These are phyloP conservation scores for Amazona vittata DNA, from an alignment of 2,113 vertebrate genomes.

Conservation along the genomic window DNA sequence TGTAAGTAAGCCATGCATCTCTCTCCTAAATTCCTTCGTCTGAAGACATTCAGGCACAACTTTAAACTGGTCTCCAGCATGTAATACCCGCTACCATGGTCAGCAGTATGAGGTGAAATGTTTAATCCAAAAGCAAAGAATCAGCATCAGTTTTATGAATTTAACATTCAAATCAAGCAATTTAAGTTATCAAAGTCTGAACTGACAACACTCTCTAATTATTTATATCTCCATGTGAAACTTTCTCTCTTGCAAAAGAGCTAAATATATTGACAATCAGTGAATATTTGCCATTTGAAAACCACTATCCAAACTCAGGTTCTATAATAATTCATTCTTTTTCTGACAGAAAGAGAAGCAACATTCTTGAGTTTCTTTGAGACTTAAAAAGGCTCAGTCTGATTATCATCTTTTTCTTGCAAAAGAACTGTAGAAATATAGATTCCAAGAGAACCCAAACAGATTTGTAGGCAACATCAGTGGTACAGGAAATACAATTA, in stretches of 20 bases:
- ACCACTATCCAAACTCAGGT: not conserved
- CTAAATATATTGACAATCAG: not conserved
- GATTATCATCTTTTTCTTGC: not conserved
- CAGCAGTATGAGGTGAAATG: not conserved
- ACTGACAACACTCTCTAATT: constrained; percentile 3
- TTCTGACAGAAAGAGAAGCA: not conserved
- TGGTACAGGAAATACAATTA: not conserved
- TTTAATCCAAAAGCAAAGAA: not conserved
- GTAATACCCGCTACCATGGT: not conserved
- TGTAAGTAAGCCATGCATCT: not conserved
- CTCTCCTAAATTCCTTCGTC: not conserved
- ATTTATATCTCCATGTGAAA: not conserved
- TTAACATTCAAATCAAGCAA: constrained; percentile 9
- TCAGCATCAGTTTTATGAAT: not conserved
- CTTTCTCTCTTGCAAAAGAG: not conserved
- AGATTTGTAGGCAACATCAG: not conserved
- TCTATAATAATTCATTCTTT: not conserved
- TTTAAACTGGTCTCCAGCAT: not conserved
- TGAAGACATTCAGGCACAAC: not conserved
- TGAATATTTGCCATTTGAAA: not conserved
- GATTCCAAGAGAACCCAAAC: not conserved
- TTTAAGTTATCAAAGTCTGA: not conserved
- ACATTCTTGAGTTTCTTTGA: not conserved
- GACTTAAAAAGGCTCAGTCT: not conserved
- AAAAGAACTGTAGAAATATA: not conserved